Evolutionary conservation across 2,888 invertebrate species (phyloP).

Genomic region (Clitarchus hookeri): DNA sequence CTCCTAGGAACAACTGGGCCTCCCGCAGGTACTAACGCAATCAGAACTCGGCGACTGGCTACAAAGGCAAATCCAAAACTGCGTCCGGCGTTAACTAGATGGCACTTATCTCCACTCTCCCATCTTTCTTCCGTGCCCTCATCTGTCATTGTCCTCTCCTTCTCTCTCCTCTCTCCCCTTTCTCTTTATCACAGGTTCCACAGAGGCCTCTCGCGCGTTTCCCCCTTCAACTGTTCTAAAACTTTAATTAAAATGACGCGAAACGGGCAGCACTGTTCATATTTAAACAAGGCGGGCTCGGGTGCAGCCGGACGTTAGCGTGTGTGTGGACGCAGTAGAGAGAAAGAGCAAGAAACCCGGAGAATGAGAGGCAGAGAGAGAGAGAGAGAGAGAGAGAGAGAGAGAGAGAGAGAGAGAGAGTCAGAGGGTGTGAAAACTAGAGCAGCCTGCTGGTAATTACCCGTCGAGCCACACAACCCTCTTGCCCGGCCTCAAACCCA

Average conservation of each 20-base stretch:
- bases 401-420: too few species aligned
- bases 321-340: background rate
- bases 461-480: background rate
- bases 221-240: background rate
- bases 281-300: background rate
- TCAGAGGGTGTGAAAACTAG: background rate
- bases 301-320: background rate
- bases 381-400: background rate
- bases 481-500: too few species aligned
- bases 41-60: background rate
- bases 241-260: conserved; percentile 14
- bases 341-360: background rate
- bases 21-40: background rate
- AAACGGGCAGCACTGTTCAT: background rate
- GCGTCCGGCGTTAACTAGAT: background rate
- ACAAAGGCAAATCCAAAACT: background rate
- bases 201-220: background rate
- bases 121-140: background rate
- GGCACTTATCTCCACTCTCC: background rate
- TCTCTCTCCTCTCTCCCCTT: too few species aligned
- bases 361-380: too few species aligned
- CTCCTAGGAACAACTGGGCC: background rate
- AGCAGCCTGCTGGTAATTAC: background rate
- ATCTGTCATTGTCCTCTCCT: too few species aligned
- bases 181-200: too few species aligned